phyloP scores from a whole-genome alignment of 2,888 invertebrate genomes.

The Stenodera caucasica region DNA sequence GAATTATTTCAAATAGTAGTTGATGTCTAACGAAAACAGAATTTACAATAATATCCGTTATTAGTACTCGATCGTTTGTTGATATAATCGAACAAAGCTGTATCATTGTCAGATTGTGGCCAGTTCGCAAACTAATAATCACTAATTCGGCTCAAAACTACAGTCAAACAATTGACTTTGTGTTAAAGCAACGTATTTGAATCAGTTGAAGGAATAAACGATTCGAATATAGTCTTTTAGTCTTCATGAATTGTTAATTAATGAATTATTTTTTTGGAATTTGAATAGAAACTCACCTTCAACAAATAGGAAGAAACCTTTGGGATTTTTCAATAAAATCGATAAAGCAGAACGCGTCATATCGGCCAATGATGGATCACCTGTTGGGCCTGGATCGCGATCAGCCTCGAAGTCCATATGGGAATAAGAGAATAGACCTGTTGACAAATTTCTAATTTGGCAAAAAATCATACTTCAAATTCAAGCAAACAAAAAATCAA shows the following conservation, averaged over 20 bases:
- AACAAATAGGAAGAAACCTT: constrained; percentile 74
- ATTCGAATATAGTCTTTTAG: no score
- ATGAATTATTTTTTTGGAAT: no score
- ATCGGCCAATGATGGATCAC: constrained; percentile 75
- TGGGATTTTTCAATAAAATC: constrained; percentile 70
- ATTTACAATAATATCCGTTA: neutral
- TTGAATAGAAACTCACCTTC: constrained; percentile 62
- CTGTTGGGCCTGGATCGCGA: constrained; percentile 65
- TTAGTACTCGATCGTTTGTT: neutral
- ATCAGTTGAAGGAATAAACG: no score
- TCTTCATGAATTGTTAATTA: no score
- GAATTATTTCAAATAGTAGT: no score
- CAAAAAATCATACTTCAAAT: no score
- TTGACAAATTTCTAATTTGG: constrained; percentile 13
- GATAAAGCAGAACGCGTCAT: constrained; percentile 75
- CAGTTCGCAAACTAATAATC: neutral
- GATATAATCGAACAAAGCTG: neutral
- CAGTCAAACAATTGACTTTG: no score
- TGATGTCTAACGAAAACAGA: no score
- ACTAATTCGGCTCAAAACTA: neutral
- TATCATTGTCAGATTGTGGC: neutral
- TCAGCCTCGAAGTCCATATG: constrained; percentile 81
- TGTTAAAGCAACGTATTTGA: no score
- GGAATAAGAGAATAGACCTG: constrained; percentile 75
- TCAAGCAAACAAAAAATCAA: no score